Percentiles rank a stretch among this genome's conserved stretches.
These are phyloP conservation scores for Gopherus evgoodei DNA, from an alignment of 2,113 vertebrate genomes.

Conservation along the genomic window DNA sequence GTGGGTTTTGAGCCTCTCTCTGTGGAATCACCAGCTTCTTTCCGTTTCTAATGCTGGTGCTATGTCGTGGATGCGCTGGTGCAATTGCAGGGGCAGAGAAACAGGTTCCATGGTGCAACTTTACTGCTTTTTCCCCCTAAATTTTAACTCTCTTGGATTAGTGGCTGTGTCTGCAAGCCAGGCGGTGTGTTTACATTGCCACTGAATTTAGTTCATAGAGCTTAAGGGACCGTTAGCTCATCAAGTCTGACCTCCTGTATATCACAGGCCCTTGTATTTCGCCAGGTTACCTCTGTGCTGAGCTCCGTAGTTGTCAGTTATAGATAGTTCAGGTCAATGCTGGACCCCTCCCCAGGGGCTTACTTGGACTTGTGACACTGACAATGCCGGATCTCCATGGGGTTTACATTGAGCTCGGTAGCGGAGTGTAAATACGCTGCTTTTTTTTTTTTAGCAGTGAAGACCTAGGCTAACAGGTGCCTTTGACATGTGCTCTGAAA, in stretches of 20 bases:
- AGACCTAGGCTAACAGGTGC: neutral
- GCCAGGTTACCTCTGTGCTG: neutral
- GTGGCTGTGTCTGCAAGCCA: neutral
- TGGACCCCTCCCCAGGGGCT: neutral
- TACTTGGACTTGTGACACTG: neutral
- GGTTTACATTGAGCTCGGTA: too few species aligned
- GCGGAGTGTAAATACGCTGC: too few species aligned
- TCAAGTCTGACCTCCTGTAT: neutral
- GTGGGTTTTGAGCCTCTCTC: neutral
- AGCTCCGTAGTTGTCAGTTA: neutral
- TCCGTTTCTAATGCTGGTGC: neutral
- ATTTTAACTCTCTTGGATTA: neutral
- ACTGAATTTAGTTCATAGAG: neutral
- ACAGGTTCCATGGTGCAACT: neutral
- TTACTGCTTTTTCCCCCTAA: neutral
- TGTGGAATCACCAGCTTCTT: neutral
- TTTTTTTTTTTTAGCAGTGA: too few species aligned
- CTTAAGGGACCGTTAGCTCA: neutral
- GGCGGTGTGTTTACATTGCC: neutral
- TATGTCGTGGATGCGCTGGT: neutral
- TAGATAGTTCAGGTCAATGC: neutral
- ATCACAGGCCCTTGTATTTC: neutral
- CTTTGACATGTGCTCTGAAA: neutral
- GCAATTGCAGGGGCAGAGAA: neutral
- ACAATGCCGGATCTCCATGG: too few species aligned